These are phyloP conservation scores for cat (Felis catus) DNA, from an alignment of 2,113 vertebrate species.

Conservation along the genomic window DNA sequence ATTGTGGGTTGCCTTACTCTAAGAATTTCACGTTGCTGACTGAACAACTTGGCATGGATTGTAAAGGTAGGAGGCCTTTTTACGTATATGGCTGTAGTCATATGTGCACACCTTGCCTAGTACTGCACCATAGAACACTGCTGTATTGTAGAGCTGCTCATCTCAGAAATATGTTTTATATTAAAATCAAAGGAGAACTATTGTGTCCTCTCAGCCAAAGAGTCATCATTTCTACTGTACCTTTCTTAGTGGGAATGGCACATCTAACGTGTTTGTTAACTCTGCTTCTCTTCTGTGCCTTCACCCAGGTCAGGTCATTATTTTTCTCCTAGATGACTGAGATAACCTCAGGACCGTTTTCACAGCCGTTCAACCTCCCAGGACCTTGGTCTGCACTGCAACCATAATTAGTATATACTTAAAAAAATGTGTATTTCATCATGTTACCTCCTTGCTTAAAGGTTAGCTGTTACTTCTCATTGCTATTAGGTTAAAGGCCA, in stretches of 20 bases:
- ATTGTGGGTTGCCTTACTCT: conserved; percentile 83
- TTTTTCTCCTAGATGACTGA: neutral
- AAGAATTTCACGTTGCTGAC: conserved; percentile 87
- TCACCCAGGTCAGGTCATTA: neutral
- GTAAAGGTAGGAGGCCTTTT: conserved; percentile 84
- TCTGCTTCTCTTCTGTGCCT: neutral
- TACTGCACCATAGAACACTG: too few relatives aligned
- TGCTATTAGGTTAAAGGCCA: neutral
- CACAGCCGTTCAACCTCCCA: neutral
- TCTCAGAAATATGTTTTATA: neutral
- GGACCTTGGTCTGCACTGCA: neutral
- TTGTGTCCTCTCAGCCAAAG: neutral
- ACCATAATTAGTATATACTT: neutral
- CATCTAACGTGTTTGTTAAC: neutral
- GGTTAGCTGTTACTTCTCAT: neutral
- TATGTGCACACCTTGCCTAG: too few relatives aligned
- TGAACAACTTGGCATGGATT: conserved; percentile 88
- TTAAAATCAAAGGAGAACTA: neutral
- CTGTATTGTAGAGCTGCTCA: neutral
- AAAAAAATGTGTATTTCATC: neutral
- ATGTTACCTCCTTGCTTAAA: neutral
- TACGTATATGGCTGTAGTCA: neutral
- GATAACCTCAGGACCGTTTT: neutral
- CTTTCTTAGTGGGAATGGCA: neutral
- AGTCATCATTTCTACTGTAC: neutral